These are phyloP conservation scores for Ophion obscuratus DNA, from an alignment of 2,888 invertebrate genomes.

Conservation along the genomic window DNA sequence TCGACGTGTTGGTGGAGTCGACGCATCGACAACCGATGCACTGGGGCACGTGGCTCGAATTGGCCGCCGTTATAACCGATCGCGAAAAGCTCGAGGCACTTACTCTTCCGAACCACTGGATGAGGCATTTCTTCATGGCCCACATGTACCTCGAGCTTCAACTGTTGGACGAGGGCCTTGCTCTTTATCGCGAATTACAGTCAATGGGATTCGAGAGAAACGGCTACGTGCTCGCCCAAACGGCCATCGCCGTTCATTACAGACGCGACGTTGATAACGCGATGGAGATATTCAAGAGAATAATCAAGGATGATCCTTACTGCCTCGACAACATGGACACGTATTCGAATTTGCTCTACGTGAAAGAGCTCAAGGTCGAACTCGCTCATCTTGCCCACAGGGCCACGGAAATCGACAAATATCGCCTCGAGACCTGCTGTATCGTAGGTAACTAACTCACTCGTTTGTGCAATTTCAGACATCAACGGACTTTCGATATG, in stretches of 20 bases:
- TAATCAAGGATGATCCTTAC: constrained; percentile 95
- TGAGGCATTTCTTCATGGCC: constrained; percentile 95
- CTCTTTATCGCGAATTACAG: constrained; percentile 91
- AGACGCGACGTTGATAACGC: constrained; percentile 96
- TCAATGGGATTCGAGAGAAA: constrained; percentile 93
- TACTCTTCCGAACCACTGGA: constrained; percentile 95
- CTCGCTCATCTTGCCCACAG: constrained; percentile 97
- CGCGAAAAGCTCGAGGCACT: constrained; percentile 90
- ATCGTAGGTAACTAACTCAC: constrained; percentile 92
- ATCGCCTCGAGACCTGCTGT: constrained; percentile 98
- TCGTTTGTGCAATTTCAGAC: background rate
- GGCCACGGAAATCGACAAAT: constrained; percentile 97
- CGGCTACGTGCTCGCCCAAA: constrained; percentile 95
- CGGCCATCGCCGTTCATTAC: constrained; percentile 96
- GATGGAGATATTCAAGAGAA: constrained; percentile 92
- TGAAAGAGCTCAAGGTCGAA: constrained; percentile 96
- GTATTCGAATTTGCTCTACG: constrained; percentile 97
- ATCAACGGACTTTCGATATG: background rate
- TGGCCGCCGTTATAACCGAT: constrained; percentile 93
- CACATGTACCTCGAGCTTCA: constrained; percentile 96
- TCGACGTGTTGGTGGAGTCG: constrained; percentile 91
- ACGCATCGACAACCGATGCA: constrained; percentile 92
- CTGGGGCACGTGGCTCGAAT: constrained; percentile 98
- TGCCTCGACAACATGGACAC: constrained; percentile 98
- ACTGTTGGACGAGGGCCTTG: constrained; percentile 94